Conservation (phyloP, 2,113 vertebrate species). For the Piaya cayana region DNA sequence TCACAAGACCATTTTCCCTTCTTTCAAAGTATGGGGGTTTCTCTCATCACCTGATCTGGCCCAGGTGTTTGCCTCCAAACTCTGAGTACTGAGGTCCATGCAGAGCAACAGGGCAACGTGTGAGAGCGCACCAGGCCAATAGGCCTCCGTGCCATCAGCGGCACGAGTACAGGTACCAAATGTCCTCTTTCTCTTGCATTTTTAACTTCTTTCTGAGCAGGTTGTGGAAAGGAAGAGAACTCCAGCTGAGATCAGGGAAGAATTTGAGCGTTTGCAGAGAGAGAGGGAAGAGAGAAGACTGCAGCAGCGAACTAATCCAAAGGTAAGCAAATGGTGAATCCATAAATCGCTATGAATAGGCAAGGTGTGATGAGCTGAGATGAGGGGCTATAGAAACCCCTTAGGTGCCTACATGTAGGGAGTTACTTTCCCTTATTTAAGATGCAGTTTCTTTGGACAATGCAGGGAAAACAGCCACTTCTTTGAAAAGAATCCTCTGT, state of each 20-base stretch:
- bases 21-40: neutral
- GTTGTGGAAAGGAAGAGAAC: constrained; percentile 94
- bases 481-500: neutral
- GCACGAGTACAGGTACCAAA: neutral
- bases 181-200: neutral
- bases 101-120: neutral
- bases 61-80: neutral
- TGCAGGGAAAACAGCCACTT: neutral
- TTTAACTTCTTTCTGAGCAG: constrained; percentile 65
- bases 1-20: neutral
- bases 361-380: neutral
- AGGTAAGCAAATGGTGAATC: constrained; percentile 73
- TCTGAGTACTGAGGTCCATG: neutral
- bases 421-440: neutral
- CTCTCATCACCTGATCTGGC: neutral
- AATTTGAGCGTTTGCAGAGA: constrained; percentile 93
- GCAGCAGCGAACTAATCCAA: constrained; percentile 97
- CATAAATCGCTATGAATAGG: neutral
- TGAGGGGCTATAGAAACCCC: neutral
- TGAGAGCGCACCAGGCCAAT: neutral
- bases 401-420: neutral
- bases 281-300: constrained; percentile 93
- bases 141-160: neutral
- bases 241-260: constrained; percentile 93
- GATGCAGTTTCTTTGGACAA: neutral